Evolutionary conservation across 2,888 invertebrate species (phyloP).

Genomic region (Cephus spinipes): DNA sequence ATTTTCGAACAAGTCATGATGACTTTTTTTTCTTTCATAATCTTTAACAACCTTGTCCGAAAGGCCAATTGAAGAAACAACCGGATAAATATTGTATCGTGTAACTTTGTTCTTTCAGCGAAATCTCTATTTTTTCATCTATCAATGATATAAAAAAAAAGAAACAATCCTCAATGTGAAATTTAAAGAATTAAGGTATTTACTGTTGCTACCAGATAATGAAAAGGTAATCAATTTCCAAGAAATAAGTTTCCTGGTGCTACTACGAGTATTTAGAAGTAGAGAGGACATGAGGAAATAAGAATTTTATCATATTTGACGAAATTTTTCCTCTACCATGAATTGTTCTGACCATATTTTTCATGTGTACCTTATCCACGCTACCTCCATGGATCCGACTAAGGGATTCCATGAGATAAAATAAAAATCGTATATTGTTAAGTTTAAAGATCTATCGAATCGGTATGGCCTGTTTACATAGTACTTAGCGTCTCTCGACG

Average conservation of each 20-base stretch:
- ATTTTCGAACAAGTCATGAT: background rate
- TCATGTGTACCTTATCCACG: conserved; percentile 44
- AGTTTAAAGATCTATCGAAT: background rate
- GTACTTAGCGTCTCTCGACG: background rate
- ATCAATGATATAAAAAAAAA: background rate
- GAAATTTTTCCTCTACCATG: background rate
- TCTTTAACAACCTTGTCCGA: background rate
- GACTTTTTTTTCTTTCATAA: background rate
- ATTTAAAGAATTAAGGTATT: background rate
- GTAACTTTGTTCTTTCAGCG: background rate
- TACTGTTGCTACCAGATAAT: background rate
- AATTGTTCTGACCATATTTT: conserved; percentile 28
- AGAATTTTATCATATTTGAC: background rate
- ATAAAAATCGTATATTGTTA: conserved; percentile 4
- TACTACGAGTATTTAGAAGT: background rate
- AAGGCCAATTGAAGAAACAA: background rate
- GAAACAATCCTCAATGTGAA: background rate
- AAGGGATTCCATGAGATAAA: background rate
- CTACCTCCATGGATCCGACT: conserved; percentile 33
- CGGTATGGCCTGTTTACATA: background rate
- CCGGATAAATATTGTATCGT: background rate
- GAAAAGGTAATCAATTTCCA: background rate
- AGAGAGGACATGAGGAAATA: background rate
- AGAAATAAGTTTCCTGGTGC: background rate
- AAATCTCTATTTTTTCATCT: background rate